Evolutionary conservation across 2,888 invertebrate species (phyloP).

Genomic region (Sarcophaga caerulescens): DNA sequence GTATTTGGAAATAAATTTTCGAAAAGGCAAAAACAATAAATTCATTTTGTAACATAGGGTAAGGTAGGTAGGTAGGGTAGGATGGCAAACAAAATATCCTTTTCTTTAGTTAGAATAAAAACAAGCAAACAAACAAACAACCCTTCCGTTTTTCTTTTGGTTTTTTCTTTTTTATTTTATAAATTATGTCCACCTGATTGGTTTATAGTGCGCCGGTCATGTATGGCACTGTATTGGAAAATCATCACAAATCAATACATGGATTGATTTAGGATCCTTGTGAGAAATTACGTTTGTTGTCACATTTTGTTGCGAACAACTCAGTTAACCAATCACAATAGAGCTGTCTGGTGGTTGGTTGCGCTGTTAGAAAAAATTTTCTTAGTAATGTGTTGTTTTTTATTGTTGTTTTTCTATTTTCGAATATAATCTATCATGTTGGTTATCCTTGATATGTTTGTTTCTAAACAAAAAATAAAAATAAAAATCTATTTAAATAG

Average conservation of each 20-base stretch:
- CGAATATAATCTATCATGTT: conserved; percentile 52
- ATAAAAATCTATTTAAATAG: conserved; percentile 33
- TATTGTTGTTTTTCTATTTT: conserved; percentile 24
- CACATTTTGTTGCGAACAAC: not conserved
- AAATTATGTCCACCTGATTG: conserved; percentile 50
- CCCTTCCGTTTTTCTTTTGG: conserved; percentile 29
- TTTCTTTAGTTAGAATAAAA: not conserved
- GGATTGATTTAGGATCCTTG: conserved; percentile 78
- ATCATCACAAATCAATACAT: conserved; percentile 79
- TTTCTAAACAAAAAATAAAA: not conserved
- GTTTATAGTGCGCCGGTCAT: conserved; percentile 57
- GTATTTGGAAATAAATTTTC: conserved; percentile 56
- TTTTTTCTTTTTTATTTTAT: not conserved
- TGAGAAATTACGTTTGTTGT: conserved; percentile 20
- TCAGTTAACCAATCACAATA: conserved; percentile 74
- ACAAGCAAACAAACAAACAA: conserved; percentile 58
- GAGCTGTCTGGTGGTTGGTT: conserved; percentile 77
- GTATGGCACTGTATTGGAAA: conserved; percentile 74
- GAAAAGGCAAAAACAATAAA: conserved; percentile 25
- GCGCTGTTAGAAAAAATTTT: conserved; percentile 26
- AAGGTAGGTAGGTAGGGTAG: too few relatives aligned
- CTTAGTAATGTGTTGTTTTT: not conserved
- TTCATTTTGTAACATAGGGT: not conserved
- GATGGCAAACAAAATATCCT: not conserved
- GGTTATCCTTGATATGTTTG: conserved; percentile 30